Base-by-base conservation (phyloP, 2,888 invertebrate species). In the Syritta pipiens region DNA sequence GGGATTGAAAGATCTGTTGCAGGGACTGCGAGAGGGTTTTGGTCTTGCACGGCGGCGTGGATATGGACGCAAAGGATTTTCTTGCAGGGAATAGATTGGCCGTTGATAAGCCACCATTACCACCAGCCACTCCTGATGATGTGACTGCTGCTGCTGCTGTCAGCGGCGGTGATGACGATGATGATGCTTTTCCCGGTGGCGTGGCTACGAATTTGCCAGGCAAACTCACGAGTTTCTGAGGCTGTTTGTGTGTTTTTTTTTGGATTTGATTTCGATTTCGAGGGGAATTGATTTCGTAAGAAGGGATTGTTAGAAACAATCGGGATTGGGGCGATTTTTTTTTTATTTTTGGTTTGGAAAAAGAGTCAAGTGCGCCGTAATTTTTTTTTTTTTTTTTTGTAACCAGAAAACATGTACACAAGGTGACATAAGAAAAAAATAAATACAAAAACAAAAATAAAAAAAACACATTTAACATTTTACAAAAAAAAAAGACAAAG, bases 1-100 rank as follows among this genome's bases (percentile, higher is more conserved):
- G 72, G 0, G 72, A 81, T 63, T 83, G 83, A 40, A 83, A 83
- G 1, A 83, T 83, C 48, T 82, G 83, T 40, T 82, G 82, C 37
- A 83, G 42, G 1, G 82, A 82, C 57, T 83, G 83, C 5, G 83
- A 83, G 3, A 83, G 46, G 1, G 83, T 81, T 20, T 76, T 69
- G 9, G 82, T 35, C 32, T 79, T 69, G 9, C 46, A 62, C 0
- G 59, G 37, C n/a, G 44, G 20, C 0, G 37, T 40, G 10, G 57
- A 67, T 28, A 57, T 67, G 19, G 67, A 30, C 3, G 46, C 40
- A 2, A 32, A 12, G 0, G 65, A 65, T 19, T 30, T 53, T 6
- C 65, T 32, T n/a, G 53, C 12, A 44, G 42, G 42, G 1, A 40
- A 30, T 0, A n/a, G 1, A 2, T 4, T 2, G 42, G 32, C n/a